Conservation (phyloP, 2,888 invertebrate genomes). For the Pelosia muscerda region DNA sequence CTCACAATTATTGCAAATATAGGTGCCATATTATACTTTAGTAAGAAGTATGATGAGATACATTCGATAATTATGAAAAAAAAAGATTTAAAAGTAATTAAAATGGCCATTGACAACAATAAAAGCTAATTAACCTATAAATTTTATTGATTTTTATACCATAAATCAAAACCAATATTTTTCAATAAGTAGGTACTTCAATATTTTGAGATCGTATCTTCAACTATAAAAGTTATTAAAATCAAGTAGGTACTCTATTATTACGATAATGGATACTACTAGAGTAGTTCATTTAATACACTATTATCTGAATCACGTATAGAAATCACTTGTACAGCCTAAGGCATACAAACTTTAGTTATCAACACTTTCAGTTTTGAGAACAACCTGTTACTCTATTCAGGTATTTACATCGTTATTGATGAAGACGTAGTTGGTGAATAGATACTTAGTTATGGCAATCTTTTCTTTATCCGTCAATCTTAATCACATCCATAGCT, state of each 20-base stretch:
- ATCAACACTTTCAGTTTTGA: constrained; percentile 40
- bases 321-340: constrained; percentile 17
- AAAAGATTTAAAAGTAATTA: no score
- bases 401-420: constrained; percentile 18
- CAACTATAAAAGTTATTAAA: background rate
- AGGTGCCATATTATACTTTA: no score
- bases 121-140: no score
- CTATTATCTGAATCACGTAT: constrained; percentile 12
- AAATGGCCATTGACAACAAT: no score
- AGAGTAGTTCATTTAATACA: constrained; percentile 7
- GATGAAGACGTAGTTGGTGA: constrained; percentile 15
- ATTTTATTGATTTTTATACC: no score
- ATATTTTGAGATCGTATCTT: background rate
- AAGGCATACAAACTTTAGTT: constrained; percentile 13
- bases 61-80: no score
- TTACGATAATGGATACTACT: constrained; percentile 3
- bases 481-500: no score
- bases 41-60: no score
- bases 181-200: no score
- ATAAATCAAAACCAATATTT: no score
- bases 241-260: background rate
- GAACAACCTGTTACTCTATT: constrained; percentile 13
- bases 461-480: background rate
- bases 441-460: constrained; percentile 7
- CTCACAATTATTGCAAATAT: no score